Percentiles rank a stretch among this genome's conserved stretches.
Conservation (phyloP, 1,140 invertebrate species). For the Lasioglossum albipes region DNA sequence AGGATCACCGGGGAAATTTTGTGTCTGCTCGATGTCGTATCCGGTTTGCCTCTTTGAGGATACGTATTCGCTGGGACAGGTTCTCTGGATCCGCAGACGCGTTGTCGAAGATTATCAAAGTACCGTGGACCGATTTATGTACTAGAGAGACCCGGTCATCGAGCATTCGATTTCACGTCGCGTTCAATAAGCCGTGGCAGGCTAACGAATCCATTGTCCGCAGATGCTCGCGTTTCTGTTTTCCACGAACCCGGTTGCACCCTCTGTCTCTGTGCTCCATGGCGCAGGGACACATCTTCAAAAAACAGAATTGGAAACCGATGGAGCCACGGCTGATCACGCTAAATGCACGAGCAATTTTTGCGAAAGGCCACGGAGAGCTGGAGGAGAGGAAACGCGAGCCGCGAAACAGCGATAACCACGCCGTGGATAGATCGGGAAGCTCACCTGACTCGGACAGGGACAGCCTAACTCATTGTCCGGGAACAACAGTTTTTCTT, state of each 20-base stretch:
- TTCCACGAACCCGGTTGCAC: slow-evolving; percentile 29
- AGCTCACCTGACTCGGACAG: not conserved
- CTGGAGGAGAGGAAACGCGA: not conserved
- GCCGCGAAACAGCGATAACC: not conserved
- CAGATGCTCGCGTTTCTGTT: slow-evolving; percentile 45
- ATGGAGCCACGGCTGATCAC: not conserved
- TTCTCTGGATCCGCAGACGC: not conserved
- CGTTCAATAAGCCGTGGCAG: slow-evolving; percentile 45
- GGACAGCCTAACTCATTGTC: not conserved
- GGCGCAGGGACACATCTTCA: too few relatives aligned
- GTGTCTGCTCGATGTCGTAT: not conserved
- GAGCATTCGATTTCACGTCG: slow-evolving; percentile 64
- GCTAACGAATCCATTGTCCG: slow-evolving; percentile 64
- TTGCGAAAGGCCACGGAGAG: not conserved
- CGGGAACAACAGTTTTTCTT: slow-evolving; percentile 4
- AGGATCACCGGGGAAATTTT: not conserved
- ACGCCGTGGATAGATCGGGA: not conserved
- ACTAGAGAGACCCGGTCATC: slow-evolving; percentile 14
- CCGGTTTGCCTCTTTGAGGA: not conserved
- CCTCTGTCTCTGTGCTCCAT: slow-evolving; percentile 38
- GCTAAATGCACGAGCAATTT: slow-evolving; percentile 9
- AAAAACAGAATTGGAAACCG: slow-evolving; percentile 30
- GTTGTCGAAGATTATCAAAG: slow-evolving; percentile 17
- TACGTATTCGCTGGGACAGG: too few relatives aligned
- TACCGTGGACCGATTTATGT: too few relatives aligned